These are phyloP conservation scores for Hypomesus transpacificus DNA, from an alignment of 2,113 vertebrate species.

Conservation along the genomic window DNA sequence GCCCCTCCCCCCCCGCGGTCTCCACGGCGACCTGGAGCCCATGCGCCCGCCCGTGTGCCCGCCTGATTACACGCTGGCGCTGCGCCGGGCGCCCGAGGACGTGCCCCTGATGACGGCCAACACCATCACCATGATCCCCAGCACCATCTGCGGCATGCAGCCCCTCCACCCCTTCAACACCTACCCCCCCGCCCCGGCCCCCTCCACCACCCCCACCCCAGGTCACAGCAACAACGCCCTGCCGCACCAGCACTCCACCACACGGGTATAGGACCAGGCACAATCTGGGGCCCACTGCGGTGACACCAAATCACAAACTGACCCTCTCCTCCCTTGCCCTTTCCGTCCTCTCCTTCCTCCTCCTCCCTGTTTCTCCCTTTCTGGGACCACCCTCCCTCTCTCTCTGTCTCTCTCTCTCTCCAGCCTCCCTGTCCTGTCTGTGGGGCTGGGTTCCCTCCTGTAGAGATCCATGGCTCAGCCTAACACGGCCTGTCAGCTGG, in stretches of 20 bases:
- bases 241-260: conserved; percentile 90
- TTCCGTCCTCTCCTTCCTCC: conserved; percentile 9
- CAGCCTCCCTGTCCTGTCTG: conserved; percentile 19
- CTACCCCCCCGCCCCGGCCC: conserved; percentile 88
- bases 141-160: conserved; percentile 97
- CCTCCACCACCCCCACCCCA: conserved; percentile 84
- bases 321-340: conserved; percentile 8
- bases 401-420: conserved; percentile 13
- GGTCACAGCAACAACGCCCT: conserved; percentile 93
- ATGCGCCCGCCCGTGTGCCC: conserved; percentile 86
- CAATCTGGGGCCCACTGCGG: conserved; percentile 50
- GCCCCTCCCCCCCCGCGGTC: conserved; percentile 64
- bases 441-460: conserved; percentile 21
- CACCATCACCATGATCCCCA: conserved; percentile 97
- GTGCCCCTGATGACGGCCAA: conserved; percentile 97
- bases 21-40: conserved; percentile 70
- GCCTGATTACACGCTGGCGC: conserved; percentile 96
- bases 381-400: conserved; percentile 21
- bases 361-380: conserved; percentile 19
- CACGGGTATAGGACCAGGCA: conserved; percentile 75
- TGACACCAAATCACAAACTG: conserved; percentile 55
- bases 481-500: conserved; percentile 53
- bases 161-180: conserved; percentile 97
- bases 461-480: conserved; percentile 48
- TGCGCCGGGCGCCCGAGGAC: conserved; percentile 95